Percentiles rank a stretch among this genome's conserved stretches.
phyloP scores from a whole-genome alignment of 2,888 invertebrate species.

The Mesorhabditis belari region DNA sequence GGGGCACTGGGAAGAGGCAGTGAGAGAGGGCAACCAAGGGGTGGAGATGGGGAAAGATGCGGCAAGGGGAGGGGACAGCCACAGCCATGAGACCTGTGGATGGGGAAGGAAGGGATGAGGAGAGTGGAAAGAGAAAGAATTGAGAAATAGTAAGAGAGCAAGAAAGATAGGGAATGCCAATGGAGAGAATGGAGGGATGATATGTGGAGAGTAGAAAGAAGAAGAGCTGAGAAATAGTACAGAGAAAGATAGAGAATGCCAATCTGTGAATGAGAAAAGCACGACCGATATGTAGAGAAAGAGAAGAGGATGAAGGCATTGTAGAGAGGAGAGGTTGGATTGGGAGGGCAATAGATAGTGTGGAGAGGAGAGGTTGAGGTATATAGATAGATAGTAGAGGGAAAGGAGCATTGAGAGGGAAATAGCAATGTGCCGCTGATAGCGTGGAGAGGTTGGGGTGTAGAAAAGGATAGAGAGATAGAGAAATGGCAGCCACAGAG shows the following conservation, averaged over 20 bases:
- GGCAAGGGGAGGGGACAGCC: neutral
- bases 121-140: neutral
- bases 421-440: too few species aligned
- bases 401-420: too few species aligned
- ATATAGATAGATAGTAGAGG: neutral
- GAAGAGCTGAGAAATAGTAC: slow-evolving; percentile 3
- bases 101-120: neutral
- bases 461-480: too few species aligned
- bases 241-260: slow-evolving; percentile 4
- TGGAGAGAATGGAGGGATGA: neutral
- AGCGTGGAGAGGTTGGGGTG: too few species aligned
- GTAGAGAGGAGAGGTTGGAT: neutral
- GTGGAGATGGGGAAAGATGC: neutral
- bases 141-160: neutral
- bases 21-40: neutral
- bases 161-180: neutral
- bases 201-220: neutral
- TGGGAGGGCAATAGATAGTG: neutral
- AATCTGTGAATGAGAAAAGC: neutral
- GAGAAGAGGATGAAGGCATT: neutral
- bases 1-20: too few species aligned
- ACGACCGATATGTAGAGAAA: neutral
- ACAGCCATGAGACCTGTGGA: neutral
- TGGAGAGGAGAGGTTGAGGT: neutral
- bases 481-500: too few species aligned